These are phyloP conservation scores for Ophioninae sp. DNA, from an alignment of 2,888 invertebrate species.

Conservation along the genomic window DNA sequence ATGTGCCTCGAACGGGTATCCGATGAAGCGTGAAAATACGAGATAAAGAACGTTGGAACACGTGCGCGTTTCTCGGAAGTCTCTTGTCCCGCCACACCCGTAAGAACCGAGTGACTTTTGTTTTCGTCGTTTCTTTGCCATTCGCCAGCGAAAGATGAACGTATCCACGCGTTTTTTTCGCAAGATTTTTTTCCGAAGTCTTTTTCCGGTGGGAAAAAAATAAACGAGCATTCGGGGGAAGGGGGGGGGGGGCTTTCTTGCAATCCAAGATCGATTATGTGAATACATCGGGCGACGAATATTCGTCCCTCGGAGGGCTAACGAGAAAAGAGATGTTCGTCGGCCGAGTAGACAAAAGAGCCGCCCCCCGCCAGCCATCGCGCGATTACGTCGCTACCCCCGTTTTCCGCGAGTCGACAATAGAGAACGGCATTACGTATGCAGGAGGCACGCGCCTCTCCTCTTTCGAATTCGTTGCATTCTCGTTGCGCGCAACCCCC, in stretches of 20 bases:
- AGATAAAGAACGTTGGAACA: too few relatives aligned
- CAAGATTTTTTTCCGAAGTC: neutral
- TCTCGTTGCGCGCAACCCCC: slow-evolving; percentile 65
- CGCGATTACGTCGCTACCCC: slow-evolving; percentile 42
- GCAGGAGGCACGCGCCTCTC: slow-evolving; percentile 74
- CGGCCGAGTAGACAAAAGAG: slow-evolving; percentile 55
- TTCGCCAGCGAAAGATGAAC: too few relatives aligned
- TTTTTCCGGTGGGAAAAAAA: neutral
- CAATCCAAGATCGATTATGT: neutral
- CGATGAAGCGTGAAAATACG: too few relatives aligned
- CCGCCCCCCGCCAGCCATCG: slow-evolving; percentile 5
- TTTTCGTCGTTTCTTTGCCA: too few relatives aligned
- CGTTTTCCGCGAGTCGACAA: slow-evolving; percentile 74
- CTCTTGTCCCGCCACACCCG: too few relatives aligned
- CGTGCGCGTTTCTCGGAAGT: too few relatives aligned
- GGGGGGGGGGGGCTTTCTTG: too few relatives aligned
- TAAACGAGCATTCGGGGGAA: neutral
- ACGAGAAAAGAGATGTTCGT: slow-evolving; percentile 27
- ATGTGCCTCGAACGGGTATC: too few relatives aligned
- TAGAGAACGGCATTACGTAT: slow-evolving; percentile 80
- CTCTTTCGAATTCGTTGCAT: slow-evolving; percentile 80
- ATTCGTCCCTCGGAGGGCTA: neutral
- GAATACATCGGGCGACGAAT: neutral
- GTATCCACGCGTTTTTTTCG: neutral
- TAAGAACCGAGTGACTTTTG: too few relatives aligned